Base-by-base conservation (phyloP, 2,888 invertebrate genomes). In the Cyclophora punctaria region DNA sequence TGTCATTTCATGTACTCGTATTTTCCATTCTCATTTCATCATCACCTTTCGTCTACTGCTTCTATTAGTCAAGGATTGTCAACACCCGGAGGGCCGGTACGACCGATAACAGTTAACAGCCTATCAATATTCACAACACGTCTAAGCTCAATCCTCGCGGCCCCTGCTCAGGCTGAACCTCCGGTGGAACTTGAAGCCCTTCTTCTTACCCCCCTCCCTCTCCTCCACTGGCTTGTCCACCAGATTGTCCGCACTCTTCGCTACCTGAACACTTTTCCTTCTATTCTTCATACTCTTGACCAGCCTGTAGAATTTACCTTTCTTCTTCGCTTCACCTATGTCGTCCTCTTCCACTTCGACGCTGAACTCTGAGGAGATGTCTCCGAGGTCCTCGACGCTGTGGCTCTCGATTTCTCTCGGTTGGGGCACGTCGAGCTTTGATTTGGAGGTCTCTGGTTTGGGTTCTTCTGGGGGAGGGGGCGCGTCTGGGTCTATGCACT, bases 271-370 rank as follows among this genome's bases (percentile, higher is more conserved):
- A 59, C 88, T 88, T 78, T 88, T 88, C 60, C 86, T 72, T 52
- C 88, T 75, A 53, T 85, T 88, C 61, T 87, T 87, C 88, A 88
- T 88, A 0, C 86, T 83, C 57, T 88, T 88, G 0, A 88, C 88
- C 7, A 88, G 71, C 50, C 73, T 83, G 60, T 88, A 88, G 60
- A 88, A 88, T 49, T 87, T 88, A 0, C 88, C 88, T 52, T 73
- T 82, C 57, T 84, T 86, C 57, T 87, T 87, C 0, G 82, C 77
- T 46, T 85, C 84, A 44, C 74, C 67, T 3, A 75, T 63, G 35
- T 84, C 83, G 41, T 87, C 87, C 46, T 80, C 82, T 57, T 87
- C 87, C 1, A 87, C 86, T 73, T 87, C 86, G 5, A 86, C 86
- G 62, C 85, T 85, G 71, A 88, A 87, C 56, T 88, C 88, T 52